phyloP scores from a whole-genome alignment of 2,113 vertebrate genomes.

The Myrmophylax atrothorax region DNA sequence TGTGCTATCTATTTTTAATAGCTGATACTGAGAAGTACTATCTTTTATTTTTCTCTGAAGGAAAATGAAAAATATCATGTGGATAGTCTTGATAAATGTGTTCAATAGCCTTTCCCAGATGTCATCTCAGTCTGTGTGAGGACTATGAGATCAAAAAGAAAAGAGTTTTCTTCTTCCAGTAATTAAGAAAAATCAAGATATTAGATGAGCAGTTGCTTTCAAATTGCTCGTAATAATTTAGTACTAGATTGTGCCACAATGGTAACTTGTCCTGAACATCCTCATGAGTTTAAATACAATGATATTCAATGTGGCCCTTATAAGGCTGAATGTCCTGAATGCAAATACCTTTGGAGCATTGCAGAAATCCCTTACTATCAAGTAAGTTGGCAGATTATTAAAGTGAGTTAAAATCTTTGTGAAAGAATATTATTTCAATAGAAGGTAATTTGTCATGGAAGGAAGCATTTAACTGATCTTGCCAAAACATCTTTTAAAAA shows the following conservation, averaged over 20 bases:
- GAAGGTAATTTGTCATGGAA: neutral
- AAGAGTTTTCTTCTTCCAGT: neutral
- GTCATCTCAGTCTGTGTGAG: neutral
- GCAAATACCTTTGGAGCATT: neutral
- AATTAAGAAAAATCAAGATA: constrained; percentile 1
- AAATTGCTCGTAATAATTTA: neutral
- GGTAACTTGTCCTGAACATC: neutral
- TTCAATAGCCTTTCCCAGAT: neutral
- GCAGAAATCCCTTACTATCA: neutral
- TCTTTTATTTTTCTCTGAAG: neutral
- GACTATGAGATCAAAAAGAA: neutral
- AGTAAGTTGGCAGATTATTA: neutral
- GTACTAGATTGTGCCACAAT: neutral
- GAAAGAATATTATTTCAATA: neutral
- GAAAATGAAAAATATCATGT: neutral
- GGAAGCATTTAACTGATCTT: neutral
- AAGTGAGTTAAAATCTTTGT: neutral
- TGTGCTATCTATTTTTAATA: neutral
- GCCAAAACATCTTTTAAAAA: neutral
- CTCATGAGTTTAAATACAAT: neutral
- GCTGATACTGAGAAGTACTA: neutral
- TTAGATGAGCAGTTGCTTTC: neutral
- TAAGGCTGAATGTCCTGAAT: neutral
- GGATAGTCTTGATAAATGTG: neutral
- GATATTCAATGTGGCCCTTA: neutral